Evolutionary conservation across 1,140 invertebrate species (phyloP).

Genomic region (Choristoneura fumiferana): DNA sequence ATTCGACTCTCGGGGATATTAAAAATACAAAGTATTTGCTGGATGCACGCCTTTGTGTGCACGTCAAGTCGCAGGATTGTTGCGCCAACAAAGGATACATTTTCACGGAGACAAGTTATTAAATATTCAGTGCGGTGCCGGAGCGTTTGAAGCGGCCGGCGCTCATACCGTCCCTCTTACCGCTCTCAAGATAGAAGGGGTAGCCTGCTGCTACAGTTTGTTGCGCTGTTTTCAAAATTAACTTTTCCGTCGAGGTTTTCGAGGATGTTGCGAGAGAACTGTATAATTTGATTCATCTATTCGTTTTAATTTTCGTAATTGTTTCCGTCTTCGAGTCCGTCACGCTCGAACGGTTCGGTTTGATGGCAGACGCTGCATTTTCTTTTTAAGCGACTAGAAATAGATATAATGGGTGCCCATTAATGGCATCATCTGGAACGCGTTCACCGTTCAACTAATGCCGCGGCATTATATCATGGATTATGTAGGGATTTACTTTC

Average conservation of each 20-base stretch:
- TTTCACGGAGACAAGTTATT: slow-evolving; percentile 18
- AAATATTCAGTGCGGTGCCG: slow-evolving; percentile 14
- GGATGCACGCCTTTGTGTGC: slow-evolving; percentile 15
- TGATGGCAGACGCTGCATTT: too few species aligned
- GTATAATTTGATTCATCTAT: too few species aligned
- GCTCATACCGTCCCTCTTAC: neutral
- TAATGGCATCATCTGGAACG: too few species aligned
- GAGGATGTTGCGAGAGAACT: neutral
- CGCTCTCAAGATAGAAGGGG: neutral
- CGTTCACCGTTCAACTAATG: too few species aligned
- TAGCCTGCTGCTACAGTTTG: neutral
- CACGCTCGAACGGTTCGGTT: too few species aligned
- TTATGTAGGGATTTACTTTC: too few species aligned
- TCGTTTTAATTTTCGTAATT: too few species aligned
- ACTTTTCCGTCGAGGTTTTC: slow-evolving; percentile 1
- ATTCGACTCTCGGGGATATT: slow-evolving; percentile 4
- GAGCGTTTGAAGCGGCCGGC: too few species aligned
- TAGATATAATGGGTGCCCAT: too few species aligned
- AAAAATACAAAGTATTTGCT: slow-evolving; percentile 14
- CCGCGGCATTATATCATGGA: too few species aligned
- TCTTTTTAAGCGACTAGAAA: too few species aligned
- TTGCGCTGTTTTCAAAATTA: slow-evolving; percentile 6
- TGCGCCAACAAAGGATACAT: slow-evolving; percentile 12
- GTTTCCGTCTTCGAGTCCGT: too few species aligned
- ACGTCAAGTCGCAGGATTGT: slow-evolving; percentile 4